Evolutionary conservation across 2,113 vertebrate genomes (phyloP).

Genomic region (Rhegmatorhina hoffmannsi): DNA sequence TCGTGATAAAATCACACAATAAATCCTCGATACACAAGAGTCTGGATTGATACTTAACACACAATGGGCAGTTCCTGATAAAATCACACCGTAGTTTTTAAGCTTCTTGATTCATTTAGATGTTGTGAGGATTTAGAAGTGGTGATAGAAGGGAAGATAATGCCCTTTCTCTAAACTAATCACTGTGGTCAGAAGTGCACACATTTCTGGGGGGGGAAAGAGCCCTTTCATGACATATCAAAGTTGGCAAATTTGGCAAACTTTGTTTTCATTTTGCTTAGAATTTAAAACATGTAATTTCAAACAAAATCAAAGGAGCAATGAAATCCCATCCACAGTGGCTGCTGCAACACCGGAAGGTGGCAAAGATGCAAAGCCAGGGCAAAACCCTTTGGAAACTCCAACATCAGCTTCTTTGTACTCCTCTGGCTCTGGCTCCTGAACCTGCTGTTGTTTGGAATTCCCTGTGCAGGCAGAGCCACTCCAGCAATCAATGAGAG

Average conservation of each 20-base stretch:
- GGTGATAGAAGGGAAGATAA: background rate
- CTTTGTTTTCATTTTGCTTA: background rate
- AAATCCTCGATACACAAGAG: background rate
- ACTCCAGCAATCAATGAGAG: slow-evolving; percentile 47
- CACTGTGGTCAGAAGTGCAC: background rate
- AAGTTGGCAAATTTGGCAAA: background rate
- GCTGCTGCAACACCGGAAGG: background rate
- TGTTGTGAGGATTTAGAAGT: background rate
- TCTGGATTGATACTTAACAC: background rate
- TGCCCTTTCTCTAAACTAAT: background rate
- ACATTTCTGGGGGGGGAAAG: background rate
- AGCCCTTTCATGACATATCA: background rate
- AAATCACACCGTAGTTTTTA: background rate
- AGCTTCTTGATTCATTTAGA: background rate
- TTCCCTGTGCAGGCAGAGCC: slow-evolving; percentile 20
- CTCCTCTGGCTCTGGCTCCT: background rate
- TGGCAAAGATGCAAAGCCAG: background rate
- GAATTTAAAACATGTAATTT: background rate
- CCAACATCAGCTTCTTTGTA: background rate
- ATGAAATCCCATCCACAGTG: too few species aligned
- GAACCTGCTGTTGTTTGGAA: slow-evolving; percentile 27
- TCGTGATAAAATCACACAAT: background rate
- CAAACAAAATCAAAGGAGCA: background rate
- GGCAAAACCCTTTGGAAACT: background rate
- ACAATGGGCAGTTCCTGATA: background rate